Evolutionary conservation across 2,888 invertebrate genomes (phyloP).

Genomic region (Peribatodes rhomboidaria): DNA sequence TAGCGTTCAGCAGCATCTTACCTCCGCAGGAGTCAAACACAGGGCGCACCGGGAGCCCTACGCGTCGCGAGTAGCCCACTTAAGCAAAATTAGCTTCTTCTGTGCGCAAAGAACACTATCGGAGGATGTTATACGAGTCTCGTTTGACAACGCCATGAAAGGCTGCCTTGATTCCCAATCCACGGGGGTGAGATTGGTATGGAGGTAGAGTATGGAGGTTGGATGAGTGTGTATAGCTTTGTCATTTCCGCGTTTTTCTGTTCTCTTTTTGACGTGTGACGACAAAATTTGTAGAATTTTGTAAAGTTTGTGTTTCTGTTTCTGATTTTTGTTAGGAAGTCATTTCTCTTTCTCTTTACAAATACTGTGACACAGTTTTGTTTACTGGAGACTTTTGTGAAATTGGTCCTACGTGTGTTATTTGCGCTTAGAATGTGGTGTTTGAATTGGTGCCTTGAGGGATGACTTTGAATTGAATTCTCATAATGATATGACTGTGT

Average conservation of each 20-base stretch:
- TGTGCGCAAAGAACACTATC: conserved; percentile 84
- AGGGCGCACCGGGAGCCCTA: conserved; percentile 63
- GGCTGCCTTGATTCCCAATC: conserved; percentile 65
- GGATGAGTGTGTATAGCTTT: conserved; percentile 9
- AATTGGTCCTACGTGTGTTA: too few relatives aligned
- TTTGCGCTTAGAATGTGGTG: too few relatives aligned
- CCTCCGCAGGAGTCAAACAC: conserved; percentile 66
- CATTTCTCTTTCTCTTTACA: too few relatives aligned
- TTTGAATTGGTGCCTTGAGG: too few relatives aligned
- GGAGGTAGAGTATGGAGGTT: too few relatives aligned
- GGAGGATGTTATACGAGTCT: conserved; percentile 77
- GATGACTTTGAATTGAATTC: too few relatives aligned
- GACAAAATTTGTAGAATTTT: not conserved
- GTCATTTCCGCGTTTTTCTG: conserved; percentile 1
- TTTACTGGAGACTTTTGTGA: too few relatives aligned
- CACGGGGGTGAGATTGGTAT: conserved; percentile 44
- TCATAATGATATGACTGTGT: too few relatives aligned
- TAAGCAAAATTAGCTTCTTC: conserved; percentile 86
- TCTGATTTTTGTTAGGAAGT: not conserved
- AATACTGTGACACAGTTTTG: too few relatives aligned
- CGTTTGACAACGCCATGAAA: conserved; percentile 79
- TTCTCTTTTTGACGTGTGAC: not conserved
- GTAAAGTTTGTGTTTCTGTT: too few relatives aligned
- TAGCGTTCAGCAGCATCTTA: conserved; percentile 68
- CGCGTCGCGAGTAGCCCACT: conserved; percentile 81